Conservation (phyloP, 1,140 invertebrate genomes). For the Pygmarrhopalites habei region DNA sequence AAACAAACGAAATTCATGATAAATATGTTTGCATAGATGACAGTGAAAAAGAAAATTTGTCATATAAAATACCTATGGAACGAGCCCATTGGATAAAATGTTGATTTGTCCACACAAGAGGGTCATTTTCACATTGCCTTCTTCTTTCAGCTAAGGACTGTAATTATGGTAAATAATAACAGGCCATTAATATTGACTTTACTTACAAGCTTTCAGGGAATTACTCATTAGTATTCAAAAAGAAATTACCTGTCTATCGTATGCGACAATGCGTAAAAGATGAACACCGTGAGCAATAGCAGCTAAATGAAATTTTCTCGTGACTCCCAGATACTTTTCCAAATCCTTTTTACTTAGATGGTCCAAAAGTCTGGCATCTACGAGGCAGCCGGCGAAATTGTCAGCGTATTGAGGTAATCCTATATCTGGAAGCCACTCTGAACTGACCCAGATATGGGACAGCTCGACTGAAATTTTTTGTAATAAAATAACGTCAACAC, state of each 20-base stretch:
- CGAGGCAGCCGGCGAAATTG: conserved; percentile 78
- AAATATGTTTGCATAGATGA: no score
- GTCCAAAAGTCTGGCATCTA: conserved; percentile 85
- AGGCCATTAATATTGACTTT: no score
- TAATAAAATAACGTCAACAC: no score
- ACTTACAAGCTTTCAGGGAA: no score
- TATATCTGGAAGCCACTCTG: conserved; percentile 83
- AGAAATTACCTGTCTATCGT: conserved; percentile 70
- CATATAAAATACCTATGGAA: no score
- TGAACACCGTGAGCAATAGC: conserved; percentile 89
- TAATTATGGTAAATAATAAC: background rate
- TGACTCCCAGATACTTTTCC: conserved; percentile 83
- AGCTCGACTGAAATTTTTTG: no score
- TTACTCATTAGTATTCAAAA: background rate
- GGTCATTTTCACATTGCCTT: conserved; percentile 79
- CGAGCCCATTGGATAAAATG: conserved; percentile 85
- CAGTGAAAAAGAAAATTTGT: no score
- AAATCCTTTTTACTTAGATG: conserved; percentile 86
- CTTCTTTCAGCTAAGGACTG: conserved; percentile 78
- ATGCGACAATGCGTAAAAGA: conserved; percentile 80
- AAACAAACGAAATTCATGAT: no score
- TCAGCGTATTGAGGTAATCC: conserved; percentile 80
- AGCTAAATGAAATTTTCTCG: conserved; percentile 85
- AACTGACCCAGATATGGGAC: conserved; percentile 83
- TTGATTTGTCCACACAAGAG: conserved; percentile 90